Percentiles rank a stretch among this genome's conserved stretches.
Evolutionary conservation across 2,888 invertebrate species (phyloP).

Genomic region (Tipula helvola): DNA sequence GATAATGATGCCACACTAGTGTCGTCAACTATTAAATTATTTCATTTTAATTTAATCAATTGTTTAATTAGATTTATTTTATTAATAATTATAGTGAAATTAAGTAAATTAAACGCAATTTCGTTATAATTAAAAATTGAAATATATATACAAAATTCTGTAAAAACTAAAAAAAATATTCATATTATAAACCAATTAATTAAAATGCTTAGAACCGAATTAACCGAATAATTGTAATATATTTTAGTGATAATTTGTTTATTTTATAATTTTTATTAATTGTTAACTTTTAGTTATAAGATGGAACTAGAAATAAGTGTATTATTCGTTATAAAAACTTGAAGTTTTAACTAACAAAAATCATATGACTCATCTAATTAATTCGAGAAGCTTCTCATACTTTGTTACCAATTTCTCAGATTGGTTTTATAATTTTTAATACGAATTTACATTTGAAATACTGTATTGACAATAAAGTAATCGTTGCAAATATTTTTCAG

Average conservation of each 20-base stretch:
- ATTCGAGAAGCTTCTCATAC: too few relatives aligned
- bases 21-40: conserved; percentile 4
- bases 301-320: too few relatives aligned
- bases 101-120: not conserved
- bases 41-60: not conserved
- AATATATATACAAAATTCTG: not conserved
- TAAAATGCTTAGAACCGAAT: not conserved
- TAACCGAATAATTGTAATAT: not conserved
- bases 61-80: not conserved
- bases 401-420: too few relatives aligned
- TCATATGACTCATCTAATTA: too few relatives aligned
- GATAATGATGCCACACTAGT: conserved; percentile 23
- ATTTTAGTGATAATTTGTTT: not conserved
- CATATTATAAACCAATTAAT: not conserved
- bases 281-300: not conserved
- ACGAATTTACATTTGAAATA: too few relatives aligned
- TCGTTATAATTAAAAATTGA: not conserved
- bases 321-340: too few relatives aligned
- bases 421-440: too few relatives aligned
- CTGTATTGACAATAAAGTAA: too few relatives aligned
- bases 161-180: not conserved
- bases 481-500: too few relatives aligned
- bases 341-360: too few relatives aligned
- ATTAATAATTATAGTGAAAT: not conserved
- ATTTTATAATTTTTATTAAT: not conserved